Evolutionary conservation across 2,888 invertebrate genomes (phyloP), one percentile per base, ranked within the genome.

Genomic region (Apamea epomidion): DNA sequence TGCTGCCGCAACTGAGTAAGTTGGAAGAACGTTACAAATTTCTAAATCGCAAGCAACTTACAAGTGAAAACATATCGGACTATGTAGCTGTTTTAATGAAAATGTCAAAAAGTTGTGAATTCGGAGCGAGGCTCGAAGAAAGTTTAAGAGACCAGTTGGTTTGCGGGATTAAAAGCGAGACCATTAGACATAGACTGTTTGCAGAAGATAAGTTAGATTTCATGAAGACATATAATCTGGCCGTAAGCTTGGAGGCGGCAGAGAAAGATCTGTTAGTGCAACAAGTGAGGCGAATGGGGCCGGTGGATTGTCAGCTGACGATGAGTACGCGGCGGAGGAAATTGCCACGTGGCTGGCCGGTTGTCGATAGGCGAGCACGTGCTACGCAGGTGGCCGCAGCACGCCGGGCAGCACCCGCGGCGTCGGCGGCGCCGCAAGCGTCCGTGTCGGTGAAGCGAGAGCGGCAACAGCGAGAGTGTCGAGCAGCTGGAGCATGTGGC

Each of bases 1-100:
- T 80, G 1, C 76, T 73, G 62, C 76, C 68, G 0, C 67, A 48
- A 48, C 80, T 76, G 3, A 76, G 68, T 67, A 54, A 74, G 51
- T 51, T 75, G 12, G 74, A 42, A 0, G 67, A 65, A 51, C 37
- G 67, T 37, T 54, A 67, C 1, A 74, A 65, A 64, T 54, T 62
- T 29, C 37, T 45, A 5, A 1, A 64, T 64, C 5, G 73, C 8
- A 74, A 74, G 29, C 73, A 73, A n/a, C n/a, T 42, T 3, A 21
- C 29, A 10, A n/a, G 29, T 51, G 51, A 51, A 32, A 70, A 10
- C 25, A 51, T 74, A 29, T 62, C 48, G 25, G 64, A 64, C 1
- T 64, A 74, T 25, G n/a, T 37, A 1, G 70, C 54, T 2, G n/a
- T 62, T 18, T 21, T 62, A 14, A 62, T 29, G 29, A 73, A 73